These are phyloP conservation scores for Condylura cristata DNA, from an alignment of 2,113 vertebrate genomes.

Conservation along the genomic window DNA sequence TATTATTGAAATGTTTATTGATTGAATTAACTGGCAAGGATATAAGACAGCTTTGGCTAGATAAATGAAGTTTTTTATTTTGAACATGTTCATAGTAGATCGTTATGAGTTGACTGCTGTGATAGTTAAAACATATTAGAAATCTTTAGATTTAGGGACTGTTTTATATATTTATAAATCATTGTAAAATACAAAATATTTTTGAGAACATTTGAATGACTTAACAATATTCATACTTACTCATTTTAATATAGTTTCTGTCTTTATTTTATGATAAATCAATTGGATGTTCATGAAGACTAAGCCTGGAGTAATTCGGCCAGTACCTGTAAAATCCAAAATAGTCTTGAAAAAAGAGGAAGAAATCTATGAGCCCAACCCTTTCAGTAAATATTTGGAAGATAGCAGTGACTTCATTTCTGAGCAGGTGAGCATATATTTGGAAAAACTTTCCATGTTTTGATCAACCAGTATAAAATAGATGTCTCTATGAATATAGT, in stretches of 20 bases:
- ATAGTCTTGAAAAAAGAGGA: constrained; percentile 84
- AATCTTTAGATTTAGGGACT: background rate
- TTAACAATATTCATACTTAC: background rate
- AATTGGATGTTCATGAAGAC: constrained; percentile 85
- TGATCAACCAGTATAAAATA: background rate
- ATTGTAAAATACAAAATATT: background rate
- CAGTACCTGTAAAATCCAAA: constrained; percentile 87
- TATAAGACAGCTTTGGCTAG: background rate
- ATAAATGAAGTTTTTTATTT: constrained; percentile 40
- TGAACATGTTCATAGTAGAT: background rate
- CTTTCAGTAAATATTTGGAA: constrained; percentile 87
- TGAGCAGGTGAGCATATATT: constrained; percentile 85
- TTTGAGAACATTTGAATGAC: background rate
- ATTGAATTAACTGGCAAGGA: background rate
- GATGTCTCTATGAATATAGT: background rate
- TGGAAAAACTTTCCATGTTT: constrained; percentile 14
- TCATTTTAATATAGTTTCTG: constrained; percentile 49
- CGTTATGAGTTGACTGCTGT: background rate
- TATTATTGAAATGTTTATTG: background rate
- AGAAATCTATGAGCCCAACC: constrained; percentile 87
- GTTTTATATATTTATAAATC: constrained; percentile 53
- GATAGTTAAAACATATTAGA: background rate
- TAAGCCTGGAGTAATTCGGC: constrained; percentile 94
- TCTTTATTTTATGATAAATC: constrained; percentile 38
- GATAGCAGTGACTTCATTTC: constrained; percentile 79